Conservation (phyloP, 2,888 invertebrate species). For the Bedellia somnulentella region DNA sequence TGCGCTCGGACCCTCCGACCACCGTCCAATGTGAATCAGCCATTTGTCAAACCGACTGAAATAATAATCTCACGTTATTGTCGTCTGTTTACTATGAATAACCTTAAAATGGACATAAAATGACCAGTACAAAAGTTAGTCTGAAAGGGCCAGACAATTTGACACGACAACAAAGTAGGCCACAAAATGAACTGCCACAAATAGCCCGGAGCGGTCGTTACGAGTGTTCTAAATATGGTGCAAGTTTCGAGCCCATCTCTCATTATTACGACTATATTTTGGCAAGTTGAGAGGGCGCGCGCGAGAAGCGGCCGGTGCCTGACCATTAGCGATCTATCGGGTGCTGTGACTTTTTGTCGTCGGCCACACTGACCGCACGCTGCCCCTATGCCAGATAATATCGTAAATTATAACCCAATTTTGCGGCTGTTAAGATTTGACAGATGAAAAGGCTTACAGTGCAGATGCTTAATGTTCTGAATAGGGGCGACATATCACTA, state of each 20-base stretch:
- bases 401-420: constrained; percentile 62
- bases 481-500: too few species aligned
- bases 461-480: constrained; percentile 32
- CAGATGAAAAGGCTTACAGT: constrained; percentile 55
- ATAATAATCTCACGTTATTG: constrained; percentile 16
- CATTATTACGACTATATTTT: constrained; percentile 57
- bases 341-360: constrained; percentile 37
- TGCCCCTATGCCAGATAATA: constrained; percentile 58
- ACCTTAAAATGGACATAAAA: constrained; percentile 32
- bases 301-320: constrained; percentile 34
- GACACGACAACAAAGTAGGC: constrained; percentile 27
- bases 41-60: constrained; percentile 19
- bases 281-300: constrained; percentile 52
- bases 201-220: constrained; percentile 34
- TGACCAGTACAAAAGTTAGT: constrained; percentile 50
- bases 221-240: constrained; percentile 44
- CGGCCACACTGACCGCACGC: constrained; percentile 33
- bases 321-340: constrained; percentile 39
- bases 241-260: constrained; percentile 50
- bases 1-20: background rate
- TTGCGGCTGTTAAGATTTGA: constrained; percentile 53
- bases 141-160: constrained; percentile 25
- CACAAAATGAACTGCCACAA: constrained; percentile 22
- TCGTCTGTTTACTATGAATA: background rate
- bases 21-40: constrained; percentile 8